Evolutionary conservation across 2,888 invertebrate genomes (phyloP), one percentile per base, ranked within the genome.

Genomic region (Callyntrura sp.): DNA sequence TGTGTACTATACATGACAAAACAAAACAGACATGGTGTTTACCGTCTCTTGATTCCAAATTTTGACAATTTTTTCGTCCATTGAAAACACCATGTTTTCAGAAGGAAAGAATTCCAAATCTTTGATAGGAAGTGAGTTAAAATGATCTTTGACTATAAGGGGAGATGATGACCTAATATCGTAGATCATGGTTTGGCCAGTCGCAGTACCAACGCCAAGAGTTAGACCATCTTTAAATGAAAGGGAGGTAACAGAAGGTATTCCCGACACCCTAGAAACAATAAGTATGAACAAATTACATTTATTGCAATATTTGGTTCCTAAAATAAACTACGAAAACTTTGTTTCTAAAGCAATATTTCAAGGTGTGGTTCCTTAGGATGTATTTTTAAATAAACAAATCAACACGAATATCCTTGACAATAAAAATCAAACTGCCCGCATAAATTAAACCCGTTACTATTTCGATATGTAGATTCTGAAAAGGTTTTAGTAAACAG

Each of bases 161-260:
- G 99, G 99, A 94, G 97, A 97, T 93, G 96, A 97, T 6, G 98
- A 97, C 92, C 99, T 96, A 91, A 99, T 96, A 94, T 99, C 99
- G 94, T 99, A 99, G 0, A 99, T 94, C 11, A 99, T 95, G 51
- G 99, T 96, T 95, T 99, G 98, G 0, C 99, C 99, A 23, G 98
- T 98, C 5, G 97, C 96, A 55, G 98, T 99, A 12, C 99, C 99
- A 2, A 99, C 98, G 23, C 97, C 99, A 85, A 96, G 92, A 48
- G 94, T 95, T 60, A 96, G 93, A 3, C 94, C 95, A 94, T 95
- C 95, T 78, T 94, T 94, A 91, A 94, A 95, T 3, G 92, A 92
- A 0, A 98, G 94, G 14, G 98, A 96, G n/a, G 97, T 97, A 82
- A 98, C 95, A 6, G 97, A 96, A 51, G 97, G 97, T 92, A 97